These are phyloP conservation scores for Paracentrotus lividus DNA, from an alignment of 53 echinoderm and acorn worm species.

Conservation along the genomic window DNA sequence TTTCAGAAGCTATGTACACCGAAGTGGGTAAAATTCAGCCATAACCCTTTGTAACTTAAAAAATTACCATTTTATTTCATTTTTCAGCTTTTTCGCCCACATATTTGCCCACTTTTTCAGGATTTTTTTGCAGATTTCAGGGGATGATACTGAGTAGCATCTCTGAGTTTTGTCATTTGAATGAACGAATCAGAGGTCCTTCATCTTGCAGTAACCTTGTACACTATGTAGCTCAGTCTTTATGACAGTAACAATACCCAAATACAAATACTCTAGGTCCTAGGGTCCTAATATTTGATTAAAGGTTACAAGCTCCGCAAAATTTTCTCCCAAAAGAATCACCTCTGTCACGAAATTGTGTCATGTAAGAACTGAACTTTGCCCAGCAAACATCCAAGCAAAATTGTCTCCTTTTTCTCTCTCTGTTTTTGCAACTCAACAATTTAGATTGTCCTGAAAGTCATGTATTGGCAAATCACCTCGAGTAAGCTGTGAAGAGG, in stretches of 20 bases:
- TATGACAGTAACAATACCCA: neutral
- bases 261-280: neutral
- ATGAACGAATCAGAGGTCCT: neutral
- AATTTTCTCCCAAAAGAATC: neutral
- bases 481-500: neutral
- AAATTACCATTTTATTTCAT: no score
- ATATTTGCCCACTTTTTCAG: no score
- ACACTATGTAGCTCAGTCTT: no score
- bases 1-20: no score
- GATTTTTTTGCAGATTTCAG: no score
- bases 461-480: slow-evolving; percentile 25
- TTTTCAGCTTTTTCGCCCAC: no score
- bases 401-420: neutral
- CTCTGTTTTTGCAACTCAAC: slow-evolving; percentile 35
- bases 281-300: neutral
- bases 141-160: no score
- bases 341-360: neutral
- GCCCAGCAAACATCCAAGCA: slow-evolving; percentile 5
- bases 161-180: no score
- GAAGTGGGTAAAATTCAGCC: neutral
- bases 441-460: slow-evolving; percentile 19
- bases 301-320: neutral
- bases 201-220: slow-evolving; percentile 4
- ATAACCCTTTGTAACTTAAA: neutral
- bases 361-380: neutral